phyloP scores from a whole-genome alignment of 2,888 invertebrate species.

The Cyrtodaria siliqua region DNA sequence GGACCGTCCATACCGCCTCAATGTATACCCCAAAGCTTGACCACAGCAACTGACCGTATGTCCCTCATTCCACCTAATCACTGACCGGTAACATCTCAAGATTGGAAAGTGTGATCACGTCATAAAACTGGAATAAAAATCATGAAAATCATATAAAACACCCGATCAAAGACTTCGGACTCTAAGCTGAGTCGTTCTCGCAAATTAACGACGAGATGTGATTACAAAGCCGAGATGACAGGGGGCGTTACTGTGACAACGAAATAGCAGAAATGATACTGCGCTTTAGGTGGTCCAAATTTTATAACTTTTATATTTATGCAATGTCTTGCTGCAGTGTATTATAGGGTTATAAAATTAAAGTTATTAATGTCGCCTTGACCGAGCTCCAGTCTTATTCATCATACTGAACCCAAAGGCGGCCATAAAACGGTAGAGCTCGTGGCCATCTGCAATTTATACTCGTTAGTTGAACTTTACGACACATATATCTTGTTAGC shows the following conservation, averaged over 20 bases:
- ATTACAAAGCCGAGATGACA: conserved; percentile 19
- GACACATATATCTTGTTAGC: no score
- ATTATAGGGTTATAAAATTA: conserved; percentile 8
- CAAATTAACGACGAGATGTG: conserved; percentile 23
- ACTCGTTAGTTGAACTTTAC: no score
- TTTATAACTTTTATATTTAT: conserved; percentile 1
- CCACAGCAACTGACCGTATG: background rate
- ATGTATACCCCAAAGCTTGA: background rate
- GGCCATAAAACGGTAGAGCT: no score
- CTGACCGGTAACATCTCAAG: conserved; percentile 39
- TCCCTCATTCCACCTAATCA: conserved; percentile 25
- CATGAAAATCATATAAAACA: conserved; percentile 48
- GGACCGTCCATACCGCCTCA: background rate
- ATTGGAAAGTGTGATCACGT: conserved; percentile 54
- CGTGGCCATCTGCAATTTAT: no score
- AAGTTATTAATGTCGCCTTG: no score
- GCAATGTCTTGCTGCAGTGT: conserved; percentile 4
- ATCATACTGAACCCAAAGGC: no score
- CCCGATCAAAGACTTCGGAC: conserved; percentile 40
- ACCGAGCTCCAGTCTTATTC: no score
- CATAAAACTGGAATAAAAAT: conserved; percentile 52
- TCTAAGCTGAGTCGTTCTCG: conserved; percentile 2
- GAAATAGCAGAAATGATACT: background rate
- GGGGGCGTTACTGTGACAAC: conserved; percentile 7
- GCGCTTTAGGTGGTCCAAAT: conserved; percentile 7